Evolutionary conservation across 1,140 invertebrate genomes (phyloP).

Genomic region (Aporrectodea caliginosa): DNA sequence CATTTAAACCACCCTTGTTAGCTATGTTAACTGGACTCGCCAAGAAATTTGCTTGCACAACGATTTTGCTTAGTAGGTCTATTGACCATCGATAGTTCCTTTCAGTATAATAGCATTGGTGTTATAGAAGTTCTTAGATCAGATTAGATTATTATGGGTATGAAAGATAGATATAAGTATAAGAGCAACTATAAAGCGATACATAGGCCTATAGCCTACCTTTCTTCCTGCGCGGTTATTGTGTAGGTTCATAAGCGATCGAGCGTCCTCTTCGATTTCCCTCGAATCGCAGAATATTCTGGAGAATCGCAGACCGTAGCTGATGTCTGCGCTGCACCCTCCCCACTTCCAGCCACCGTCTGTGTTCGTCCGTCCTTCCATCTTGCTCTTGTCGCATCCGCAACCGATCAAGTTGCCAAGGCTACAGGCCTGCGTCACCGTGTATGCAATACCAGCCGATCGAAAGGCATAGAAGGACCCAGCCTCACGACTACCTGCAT

Average conservation of each 20-base stretch:
- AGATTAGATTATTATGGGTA: too few relatives aligned
- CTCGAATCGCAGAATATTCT: constrained; percentile 85
- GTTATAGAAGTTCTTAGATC: too few relatives aligned
- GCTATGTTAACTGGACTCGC: too few relatives aligned
- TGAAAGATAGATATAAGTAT: too few relatives aligned
- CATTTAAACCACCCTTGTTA: too few relatives aligned
- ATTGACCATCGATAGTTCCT: too few relatives aligned
- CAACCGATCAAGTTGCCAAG: constrained; percentile 81
- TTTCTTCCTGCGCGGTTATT: constrained; percentile 77
- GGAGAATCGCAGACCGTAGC: constrained; percentile 90
- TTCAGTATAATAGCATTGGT: too few relatives aligned
- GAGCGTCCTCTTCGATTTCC: constrained; percentile 70
- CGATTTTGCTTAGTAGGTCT: too few relatives aligned
- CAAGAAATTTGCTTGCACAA: too few relatives aligned
- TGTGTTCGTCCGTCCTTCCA: constrained; percentile 14
- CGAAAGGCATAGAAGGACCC: constrained; percentile 87
- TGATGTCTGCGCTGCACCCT: constrained; percentile 83
- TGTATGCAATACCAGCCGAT: constrained; percentile 81
- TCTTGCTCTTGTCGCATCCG: constrained; percentile 67
- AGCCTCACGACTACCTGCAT: constrained; percentile 60
- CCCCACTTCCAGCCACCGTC: constrained; percentile 48
- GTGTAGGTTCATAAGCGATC: constrained; percentile 92
- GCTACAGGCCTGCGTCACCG: constrained; percentile 83
- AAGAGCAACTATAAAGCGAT: too few relatives aligned
- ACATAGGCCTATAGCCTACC: too few relatives aligned